A percentile compares a stretch with the other conserved stretches of the same genome.
Evolutionary conservation across 2,113 vertebrate genomes (phyloP).

Genomic region (Martes martes): DNA sequence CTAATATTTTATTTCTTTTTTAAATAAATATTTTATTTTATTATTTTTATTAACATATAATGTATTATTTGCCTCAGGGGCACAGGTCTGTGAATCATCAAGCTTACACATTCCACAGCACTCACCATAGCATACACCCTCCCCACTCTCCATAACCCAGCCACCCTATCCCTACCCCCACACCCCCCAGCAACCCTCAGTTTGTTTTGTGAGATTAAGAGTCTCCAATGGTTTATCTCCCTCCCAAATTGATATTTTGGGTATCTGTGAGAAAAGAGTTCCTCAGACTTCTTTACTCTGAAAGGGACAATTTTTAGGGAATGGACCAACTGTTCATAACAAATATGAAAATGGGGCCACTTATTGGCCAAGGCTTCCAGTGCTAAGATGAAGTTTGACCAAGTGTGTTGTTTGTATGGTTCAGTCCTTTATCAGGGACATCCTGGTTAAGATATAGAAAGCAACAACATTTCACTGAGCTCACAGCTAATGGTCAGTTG

Average conservation of each 20-base stretch:
- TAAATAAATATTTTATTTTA: no score
- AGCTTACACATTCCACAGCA: no score
- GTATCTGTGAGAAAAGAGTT: neutral
- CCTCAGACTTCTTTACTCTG: neutral
- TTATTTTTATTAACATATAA: no score
- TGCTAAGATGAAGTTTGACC: neutral
- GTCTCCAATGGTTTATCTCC: no score
- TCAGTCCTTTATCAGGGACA: neutral
- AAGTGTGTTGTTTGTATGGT: neutral
- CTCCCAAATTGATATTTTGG: neutral
- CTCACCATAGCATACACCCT: no score
- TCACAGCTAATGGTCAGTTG: neutral
- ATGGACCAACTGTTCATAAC: neutral
- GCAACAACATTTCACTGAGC: neutral
- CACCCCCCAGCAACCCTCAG: no score
- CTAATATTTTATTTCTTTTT: no score
- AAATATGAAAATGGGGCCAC: neutral
- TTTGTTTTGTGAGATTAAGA: no score
- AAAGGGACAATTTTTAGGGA: neutral
- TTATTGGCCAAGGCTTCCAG: neutral
- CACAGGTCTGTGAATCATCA: no score
- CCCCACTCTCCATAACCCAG: no score
- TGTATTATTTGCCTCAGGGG: no score
- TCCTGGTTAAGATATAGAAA: neutral
- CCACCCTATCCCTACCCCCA: no score